Conservation (phyloP, 1,140 invertebrate species). For the Hylyphantes graminicola region DNA sequence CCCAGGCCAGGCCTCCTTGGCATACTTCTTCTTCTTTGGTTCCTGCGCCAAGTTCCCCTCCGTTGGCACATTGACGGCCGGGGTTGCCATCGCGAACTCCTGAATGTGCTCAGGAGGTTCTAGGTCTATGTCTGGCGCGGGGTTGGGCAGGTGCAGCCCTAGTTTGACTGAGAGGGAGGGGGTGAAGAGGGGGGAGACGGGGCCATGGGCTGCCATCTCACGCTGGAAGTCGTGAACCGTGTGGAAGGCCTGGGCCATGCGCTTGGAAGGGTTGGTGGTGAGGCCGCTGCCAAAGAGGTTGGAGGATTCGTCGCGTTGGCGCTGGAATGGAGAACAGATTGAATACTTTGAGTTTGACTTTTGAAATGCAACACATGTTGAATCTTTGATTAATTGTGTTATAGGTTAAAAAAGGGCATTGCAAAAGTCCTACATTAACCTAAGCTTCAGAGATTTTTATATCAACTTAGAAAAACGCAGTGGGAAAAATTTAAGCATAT, state of each 20-base stretch:
- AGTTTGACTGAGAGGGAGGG: slow-evolving; percentile 79
- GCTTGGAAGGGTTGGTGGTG: slow-evolving; percentile 29
- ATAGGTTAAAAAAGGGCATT: too few relatives aligned
- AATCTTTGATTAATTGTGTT: too few relatives aligned
- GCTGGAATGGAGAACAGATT: not conserved
- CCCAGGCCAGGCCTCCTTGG: slow-evolving; percentile 99
- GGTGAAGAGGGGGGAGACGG: slow-evolving; percentile 65
- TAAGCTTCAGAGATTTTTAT: too few relatives aligned
- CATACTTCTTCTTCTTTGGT: slow-evolving; percentile 96
- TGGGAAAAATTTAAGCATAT: too few relatives aligned
- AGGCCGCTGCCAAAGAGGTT: slow-evolving; percentile 43
- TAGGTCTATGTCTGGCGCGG: slow-evolving; percentile 90
- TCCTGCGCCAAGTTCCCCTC: slow-evolving; percentile 38
- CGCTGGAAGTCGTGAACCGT: slow-evolving; percentile 2
- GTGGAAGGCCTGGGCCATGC: slow-evolving; percentile 42
- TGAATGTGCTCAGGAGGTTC: slow-evolving; percentile 59
- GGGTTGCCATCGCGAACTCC: slow-evolving; percentile 36
- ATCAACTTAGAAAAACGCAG: too few relatives aligned
- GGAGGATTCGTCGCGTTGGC: slow-evolving; percentile 51
- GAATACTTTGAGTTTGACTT: too few relatives aligned
- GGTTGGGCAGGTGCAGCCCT: slow-evolving; percentile 90
- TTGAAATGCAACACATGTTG: too few relatives aligned
- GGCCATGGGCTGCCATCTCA: slow-evolving; percentile 29
- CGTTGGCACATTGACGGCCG: slow-evolving; percentile 63
- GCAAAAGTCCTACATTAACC: too few relatives aligned